Evolutionary conservation across 2,113 vertebrate species (phyloP).

Genomic region (Urocitellus parryii): DNA sequence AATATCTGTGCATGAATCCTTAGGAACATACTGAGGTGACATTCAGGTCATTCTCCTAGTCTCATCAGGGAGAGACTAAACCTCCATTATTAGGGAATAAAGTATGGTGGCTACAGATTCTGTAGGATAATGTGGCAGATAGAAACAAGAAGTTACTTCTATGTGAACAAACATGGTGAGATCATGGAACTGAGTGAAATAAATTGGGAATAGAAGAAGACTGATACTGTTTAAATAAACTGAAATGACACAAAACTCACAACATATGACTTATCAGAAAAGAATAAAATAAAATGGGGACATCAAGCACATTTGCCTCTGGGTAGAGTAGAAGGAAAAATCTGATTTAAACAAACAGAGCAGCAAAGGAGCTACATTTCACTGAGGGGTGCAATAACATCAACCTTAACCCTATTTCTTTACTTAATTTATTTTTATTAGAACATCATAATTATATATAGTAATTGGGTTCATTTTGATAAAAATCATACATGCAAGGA

Average conservation of each 20-base stretch:
- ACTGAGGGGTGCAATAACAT: not conserved
- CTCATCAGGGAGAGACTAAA: fast-evolving
- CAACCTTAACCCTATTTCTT: no score
- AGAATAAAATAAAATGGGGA: no score
- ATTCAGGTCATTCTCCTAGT: not conserved
- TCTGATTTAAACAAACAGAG: not conserved
- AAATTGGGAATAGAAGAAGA: not conserved
- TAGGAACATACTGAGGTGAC: fast-evolving
- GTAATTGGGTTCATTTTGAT: no score
- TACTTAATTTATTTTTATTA: no score
- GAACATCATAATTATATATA: no score
- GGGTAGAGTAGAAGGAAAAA: fast-evolving
- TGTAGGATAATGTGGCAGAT: no score
- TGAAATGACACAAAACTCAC: not conserved
- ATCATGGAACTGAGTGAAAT: not conserved
- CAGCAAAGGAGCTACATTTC: fast-evolving
- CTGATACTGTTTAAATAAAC: no score
- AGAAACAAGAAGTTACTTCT: not conserved
- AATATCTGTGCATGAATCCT: no score
- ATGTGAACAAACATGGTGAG: no score
- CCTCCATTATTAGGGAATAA: no score
- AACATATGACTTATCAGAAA: not conserved
- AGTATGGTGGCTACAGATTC: not conserved
- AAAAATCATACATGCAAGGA: no score
- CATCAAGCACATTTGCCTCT: no score